Evolutionary conservation across 2,888 invertebrate species (phyloP).

Genomic region (Atethmia centrago): DNA sequence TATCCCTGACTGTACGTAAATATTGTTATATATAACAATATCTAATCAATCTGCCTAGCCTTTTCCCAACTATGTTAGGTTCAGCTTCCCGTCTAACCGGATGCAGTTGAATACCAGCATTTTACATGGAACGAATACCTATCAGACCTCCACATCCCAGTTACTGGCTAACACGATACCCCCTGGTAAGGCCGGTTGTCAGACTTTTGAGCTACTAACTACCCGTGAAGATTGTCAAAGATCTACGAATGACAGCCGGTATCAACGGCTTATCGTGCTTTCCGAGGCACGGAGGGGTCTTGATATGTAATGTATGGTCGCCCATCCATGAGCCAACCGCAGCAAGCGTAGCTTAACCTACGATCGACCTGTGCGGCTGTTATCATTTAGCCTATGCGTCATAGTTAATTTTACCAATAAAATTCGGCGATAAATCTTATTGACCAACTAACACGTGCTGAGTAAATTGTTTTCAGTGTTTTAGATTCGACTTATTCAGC

Average conservation of each 20-base stretch:
- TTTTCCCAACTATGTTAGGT: not conserved
- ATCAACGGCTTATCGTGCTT: not conserved
- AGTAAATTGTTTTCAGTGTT: conserved; percentile 5
- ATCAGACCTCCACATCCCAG: not conserved
- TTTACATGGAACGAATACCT: not conserved
- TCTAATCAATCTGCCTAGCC: not conserved
- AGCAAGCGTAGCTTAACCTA: not conserved
- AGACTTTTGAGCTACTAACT: not conserved
- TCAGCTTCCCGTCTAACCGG: not conserved
- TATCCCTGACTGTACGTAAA: not conserved
- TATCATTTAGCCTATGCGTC: not conserved
- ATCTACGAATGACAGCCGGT: not conserved
- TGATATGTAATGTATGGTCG: not conserved
- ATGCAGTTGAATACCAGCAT: not conserved
- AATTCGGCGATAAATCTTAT: not conserved
- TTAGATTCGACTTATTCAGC: conserved; percentile 17
- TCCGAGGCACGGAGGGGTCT: not conserved
- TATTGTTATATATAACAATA: not conserved
- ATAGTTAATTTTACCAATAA: not conserved
- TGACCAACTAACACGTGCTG: not conserved
- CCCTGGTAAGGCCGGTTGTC: not conserved
- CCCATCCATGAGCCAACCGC: not conserved
- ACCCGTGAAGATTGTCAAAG: not conserved
- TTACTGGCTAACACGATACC: not conserved
- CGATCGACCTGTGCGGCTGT: not conserved